phyloP scores from a whole-genome alignment of 2,797 vertebrate species.

The Rhodeus uyekii region DNA sequence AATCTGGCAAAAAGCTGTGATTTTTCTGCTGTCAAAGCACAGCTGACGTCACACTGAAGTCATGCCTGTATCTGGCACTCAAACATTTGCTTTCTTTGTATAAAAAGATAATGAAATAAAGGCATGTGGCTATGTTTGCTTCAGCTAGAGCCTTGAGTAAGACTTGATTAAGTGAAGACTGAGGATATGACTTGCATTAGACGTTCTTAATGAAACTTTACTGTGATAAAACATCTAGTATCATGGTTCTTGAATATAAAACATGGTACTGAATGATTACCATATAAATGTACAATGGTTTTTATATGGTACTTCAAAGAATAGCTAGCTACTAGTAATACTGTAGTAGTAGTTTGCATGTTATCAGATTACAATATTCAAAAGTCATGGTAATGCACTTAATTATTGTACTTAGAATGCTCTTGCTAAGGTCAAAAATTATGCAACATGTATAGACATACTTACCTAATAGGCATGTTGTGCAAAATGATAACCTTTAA shows the following conservation, averaged over 20 bases:
- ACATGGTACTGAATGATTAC: background rate
- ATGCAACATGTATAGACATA: background rate
- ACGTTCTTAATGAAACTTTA: constrained; percentile 8
- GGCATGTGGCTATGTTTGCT: constrained; percentile 45
- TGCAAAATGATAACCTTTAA: background rate
- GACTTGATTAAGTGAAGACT: constrained; percentile 6
- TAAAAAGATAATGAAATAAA: constrained; percentile 51
- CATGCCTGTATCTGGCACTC: constrained; percentile 38
- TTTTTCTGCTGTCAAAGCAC: constrained; percentile 1
- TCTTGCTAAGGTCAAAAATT: background rate
- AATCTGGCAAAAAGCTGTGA: background rate
- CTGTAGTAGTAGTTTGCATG: background rate
- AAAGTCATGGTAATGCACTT: background rate
- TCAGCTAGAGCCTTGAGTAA: background rate
- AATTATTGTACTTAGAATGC: background rate
- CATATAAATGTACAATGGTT: background rate
- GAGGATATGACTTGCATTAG: constrained; percentile 25
- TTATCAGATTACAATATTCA: background rate
- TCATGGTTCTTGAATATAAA: background rate
- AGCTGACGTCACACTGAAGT: constrained; percentile 26
- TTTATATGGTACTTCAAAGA: background rate
- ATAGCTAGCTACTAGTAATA: too few species aligned
- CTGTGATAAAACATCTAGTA: background rate
- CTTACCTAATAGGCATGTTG: background rate
- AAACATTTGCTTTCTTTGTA: constrained; percentile 51